A percentile compares a stretch with the other conserved stretches of the same genome.
Evolutionary conservation across 2,113 vertebrate genomes (phyloP).

Genomic region (Rhinichthys klamathensis): DNA sequence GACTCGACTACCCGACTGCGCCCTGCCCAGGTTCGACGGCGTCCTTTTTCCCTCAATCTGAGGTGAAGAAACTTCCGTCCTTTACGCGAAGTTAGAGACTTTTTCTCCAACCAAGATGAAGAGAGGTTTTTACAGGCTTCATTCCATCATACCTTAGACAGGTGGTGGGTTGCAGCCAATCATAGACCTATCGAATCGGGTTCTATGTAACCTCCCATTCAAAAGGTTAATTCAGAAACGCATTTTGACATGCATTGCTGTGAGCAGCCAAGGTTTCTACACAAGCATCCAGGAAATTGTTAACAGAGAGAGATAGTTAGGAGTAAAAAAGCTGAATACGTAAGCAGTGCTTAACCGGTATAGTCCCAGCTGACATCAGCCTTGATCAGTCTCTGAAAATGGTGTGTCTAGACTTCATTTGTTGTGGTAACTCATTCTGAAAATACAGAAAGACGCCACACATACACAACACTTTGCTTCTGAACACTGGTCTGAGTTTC

Average conservation of each 20-base stretch:
- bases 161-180: no score
- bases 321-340: background rate
- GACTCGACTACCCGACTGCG: no score
- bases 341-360: background rate
- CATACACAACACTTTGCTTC: background rate
- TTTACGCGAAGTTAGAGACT: no score
- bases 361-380: background rate
- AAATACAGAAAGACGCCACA: background rate
- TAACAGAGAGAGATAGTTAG: background rate
- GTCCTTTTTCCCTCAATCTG: no score
- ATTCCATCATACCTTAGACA: no score
- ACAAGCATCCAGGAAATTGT: constrained; percentile 3
- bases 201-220: no score
- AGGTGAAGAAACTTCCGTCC: no score
- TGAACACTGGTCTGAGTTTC: background rate
- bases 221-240: no score
- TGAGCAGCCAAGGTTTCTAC: background rate
- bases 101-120: no score
- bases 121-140: no score
- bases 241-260: background rate
- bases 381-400: background rate
- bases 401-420: background rate
- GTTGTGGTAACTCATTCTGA: background rate
- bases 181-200: no score
- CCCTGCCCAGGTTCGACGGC: no score